Percentiles rank a stretch among this genome's conserved stretches.
phyloP scores from a whole-genome alignment of 2,113 vertebrate species.

The Tragelaphus scriptus region DNA sequence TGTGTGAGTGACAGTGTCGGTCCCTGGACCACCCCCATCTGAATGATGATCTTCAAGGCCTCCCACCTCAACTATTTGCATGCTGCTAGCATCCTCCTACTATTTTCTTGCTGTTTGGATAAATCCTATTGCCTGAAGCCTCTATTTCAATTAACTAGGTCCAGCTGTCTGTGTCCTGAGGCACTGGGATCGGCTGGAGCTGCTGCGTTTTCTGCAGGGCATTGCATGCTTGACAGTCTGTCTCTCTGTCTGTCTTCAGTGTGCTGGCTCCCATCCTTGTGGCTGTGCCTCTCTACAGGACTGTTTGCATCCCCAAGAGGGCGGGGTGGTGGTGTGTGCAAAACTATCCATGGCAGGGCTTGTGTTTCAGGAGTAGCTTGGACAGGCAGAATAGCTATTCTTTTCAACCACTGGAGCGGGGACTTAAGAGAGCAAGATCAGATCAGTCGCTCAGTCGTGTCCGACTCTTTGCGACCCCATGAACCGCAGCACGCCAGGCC shows the following conservation, averaged over 20 bases:
- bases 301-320: neutral
- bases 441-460: no score
- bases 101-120: conserved; percentile 45
- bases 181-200: neutral
- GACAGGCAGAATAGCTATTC: neutral
- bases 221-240: neutral
- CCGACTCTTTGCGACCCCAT: no score
- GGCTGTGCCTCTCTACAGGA: neutral
- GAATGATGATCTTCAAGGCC: neutral
- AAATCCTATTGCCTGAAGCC: conserved; percentile 57
- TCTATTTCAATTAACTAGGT: conserved; percentile 67
- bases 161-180: conserved; percentile 47
- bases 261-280: neutral
- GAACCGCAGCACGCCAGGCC: no score
- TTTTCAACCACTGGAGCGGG: neutral
- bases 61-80: neutral
- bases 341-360: neutral
- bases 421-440: rapidly evolving
- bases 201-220: neutral
- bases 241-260: conserved; percentile 11
- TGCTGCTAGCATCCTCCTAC: neutral
- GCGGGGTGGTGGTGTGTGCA: neutral
- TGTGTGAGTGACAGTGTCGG: neutral
- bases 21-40: neutral
- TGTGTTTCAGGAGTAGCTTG: neutral